Evolutionary conservation across 2,113 vertebrate genomes (phyloP), one percentile per base, ranked within the genome.

Genomic region (Solea solea): DNA sequence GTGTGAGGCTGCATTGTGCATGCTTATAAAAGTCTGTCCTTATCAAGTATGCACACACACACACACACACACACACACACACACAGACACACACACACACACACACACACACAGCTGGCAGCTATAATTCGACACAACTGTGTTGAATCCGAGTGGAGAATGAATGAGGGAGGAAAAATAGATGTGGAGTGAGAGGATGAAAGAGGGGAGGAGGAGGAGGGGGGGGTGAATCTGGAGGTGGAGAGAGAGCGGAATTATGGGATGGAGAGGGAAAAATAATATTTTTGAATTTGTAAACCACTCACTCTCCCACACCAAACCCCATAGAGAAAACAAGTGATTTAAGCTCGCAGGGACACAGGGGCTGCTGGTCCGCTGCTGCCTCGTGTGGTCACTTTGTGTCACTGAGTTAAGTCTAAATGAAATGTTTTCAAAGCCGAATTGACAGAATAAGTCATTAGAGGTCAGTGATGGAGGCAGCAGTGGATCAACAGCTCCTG

Each of bases 1-100:
- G 85, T 90, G 88, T 89, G 89, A 86, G 82, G 82, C 81, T 86
- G 77, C 82, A 91, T 89, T 90, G 86, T 91, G 83, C 85, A 89
- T 89, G 84, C 87, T 86, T 88, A 91, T 89, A 88, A 88, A 86
- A 86, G 86, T 86, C 73, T 79, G 79, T 81, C 80, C 86, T 90
- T 86, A 88, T 88, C 89, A 88, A 73, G 81, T 79, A 91, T 90
- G 85, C 85, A 87, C 51, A 55, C 76, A 64, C 79, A 71, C 72
- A 82, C 61, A 55, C 53, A 49, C 75, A 46, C 63, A 69, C 81
- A 79, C 69, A 76, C 63, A 55, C 56, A 57, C 62, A 64, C 68
- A 60, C 70, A 9, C 51, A 46, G 64, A 75, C 56, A 16, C 81
- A 64, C 69, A 49, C 73, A 57, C 40, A 57, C 50, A 21, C 71